A percentile compares a stretch with the other conserved stretches of the same genome.
These are phyloP conservation scores for Nasua narica DNA, from an alignment of 2,797 vertebrate species.

Conservation along the genomic window DNA sequence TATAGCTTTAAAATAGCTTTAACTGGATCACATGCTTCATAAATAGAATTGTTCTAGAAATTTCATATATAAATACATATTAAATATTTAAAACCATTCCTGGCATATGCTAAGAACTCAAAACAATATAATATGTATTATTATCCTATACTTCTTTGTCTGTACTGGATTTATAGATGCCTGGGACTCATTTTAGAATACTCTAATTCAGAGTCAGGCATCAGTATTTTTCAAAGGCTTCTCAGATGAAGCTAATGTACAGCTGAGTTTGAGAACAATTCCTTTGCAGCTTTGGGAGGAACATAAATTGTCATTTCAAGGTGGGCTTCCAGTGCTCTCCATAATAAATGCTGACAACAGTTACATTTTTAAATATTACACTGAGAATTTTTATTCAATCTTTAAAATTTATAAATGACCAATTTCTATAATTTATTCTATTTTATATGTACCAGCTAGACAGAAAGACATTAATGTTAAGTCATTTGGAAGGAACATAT, in stretches of 20 bases:
- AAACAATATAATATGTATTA: not conserved
- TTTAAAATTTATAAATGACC: not conserved
- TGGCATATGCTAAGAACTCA: not conserved
- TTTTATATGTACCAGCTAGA: not conserved
- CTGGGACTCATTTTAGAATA: not conserved
- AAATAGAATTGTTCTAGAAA: not conserved
- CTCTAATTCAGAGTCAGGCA: not conserved
- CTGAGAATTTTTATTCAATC: not conserved
- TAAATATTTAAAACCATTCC: not conserved
- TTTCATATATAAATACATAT: not conserved
- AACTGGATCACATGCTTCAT: not conserved
- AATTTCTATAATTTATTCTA: not conserved
- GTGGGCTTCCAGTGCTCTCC: not conserved
- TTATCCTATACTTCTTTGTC: not conserved
- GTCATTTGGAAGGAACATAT: not conserved
- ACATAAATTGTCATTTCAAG: not conserved
- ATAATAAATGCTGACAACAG: not conserved
- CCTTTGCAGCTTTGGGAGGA: not conserved
- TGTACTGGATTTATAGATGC: constrained; percentile 3
- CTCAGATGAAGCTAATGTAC: not conserved
- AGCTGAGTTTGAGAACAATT: not conserved
- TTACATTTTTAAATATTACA: not conserved
- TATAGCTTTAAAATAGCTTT: not conserved
- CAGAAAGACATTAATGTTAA: not conserved
- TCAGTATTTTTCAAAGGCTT: not conserved